phyloP scores from a whole-genome alignment of 2,797 vertebrate genomes.

The Pipistrellus nathusii region DNA sequence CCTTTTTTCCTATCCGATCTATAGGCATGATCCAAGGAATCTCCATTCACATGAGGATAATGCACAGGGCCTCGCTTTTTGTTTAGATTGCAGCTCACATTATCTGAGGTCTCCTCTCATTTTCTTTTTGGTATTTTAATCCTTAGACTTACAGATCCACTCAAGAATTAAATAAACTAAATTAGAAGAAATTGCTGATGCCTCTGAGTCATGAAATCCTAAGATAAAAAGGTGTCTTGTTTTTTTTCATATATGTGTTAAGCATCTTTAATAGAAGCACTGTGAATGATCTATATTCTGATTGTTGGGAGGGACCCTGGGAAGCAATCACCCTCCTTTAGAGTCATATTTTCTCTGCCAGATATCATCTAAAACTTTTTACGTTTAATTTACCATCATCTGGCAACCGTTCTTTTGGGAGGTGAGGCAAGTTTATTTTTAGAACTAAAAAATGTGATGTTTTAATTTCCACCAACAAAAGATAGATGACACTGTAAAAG shows the following conservation, averaged over 20 bases:
- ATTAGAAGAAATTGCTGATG: conserved; percentile 87
- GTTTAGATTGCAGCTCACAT: conserved; percentile 87
- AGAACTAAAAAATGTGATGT: not conserved
- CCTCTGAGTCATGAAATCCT: conserved; percentile 85
- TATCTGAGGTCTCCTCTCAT: conserved; percentile 84
- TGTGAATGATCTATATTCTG: conserved; percentile 82
- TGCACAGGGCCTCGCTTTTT: conserved; percentile 85
- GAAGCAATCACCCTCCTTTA: conserved; percentile 54
- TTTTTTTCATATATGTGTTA: conserved; percentile 84
- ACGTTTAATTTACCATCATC: conserved; percentile 60
- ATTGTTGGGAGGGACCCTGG: conserved; percentile 74
- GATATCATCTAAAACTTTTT: conserved; percentile 34
- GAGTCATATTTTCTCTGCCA: conserved; percentile 68
- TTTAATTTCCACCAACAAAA: not conserved
- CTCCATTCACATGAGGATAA: conserved; percentile 91
- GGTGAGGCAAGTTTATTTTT: conserved; percentile 39
- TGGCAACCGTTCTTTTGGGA: not conserved
- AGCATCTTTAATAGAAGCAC: conserved; percentile 80
- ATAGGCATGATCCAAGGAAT: conserved; percentile 86
- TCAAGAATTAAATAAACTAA: conserved; percentile 86
- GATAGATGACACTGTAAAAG: not conserved
- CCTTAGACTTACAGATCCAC: conserved; percentile 85
- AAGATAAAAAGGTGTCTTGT: conserved; percentile 87
- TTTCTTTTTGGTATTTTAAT: conserved; percentile 90
- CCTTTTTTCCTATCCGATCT: conserved; percentile 82